These are phyloP conservation scores for Halyomorpha halys DNA, from an alignment of 1,140 invertebrate species.

Conservation along the genomic window DNA sequence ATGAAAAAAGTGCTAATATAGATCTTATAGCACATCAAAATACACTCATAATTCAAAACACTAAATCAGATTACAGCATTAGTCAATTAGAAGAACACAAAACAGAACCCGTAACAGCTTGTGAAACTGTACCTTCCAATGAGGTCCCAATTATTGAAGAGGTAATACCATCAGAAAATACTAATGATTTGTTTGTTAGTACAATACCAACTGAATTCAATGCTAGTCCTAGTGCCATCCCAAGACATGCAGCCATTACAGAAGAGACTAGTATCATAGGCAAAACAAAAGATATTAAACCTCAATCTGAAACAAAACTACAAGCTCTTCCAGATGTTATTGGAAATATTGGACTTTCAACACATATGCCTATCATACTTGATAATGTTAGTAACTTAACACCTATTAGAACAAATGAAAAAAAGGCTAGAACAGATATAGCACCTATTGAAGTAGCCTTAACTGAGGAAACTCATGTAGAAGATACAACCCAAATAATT, in stretches of 20 bases:
- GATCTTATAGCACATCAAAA: conserved; percentile 24
- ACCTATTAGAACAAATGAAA: not conserved
- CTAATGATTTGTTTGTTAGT: conserved; percentile 21
- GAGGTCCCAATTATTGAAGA: conserved; percentile 23
- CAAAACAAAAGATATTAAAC: conserved; percentile 16
- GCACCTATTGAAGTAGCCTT: conserved; percentile 19
- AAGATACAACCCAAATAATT: conserved; percentile 21
- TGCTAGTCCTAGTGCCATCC: conserved; percentile 20
- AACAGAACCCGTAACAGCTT: conserved; percentile 6
- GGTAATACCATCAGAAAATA: conserved; percentile 18
- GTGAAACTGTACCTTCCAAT: conserved; percentile 16
- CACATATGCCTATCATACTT: conserved; percentile 9
- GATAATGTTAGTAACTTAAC: conserved; percentile 19
- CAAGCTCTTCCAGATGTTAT: conserved; percentile 25
- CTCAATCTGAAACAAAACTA: not conserved
- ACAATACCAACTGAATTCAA: conserved; percentile 17
- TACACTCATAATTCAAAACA: conserved; percentile 23
- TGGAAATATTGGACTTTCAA: conserved; percentile 15
- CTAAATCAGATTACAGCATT: conserved; percentile 20
- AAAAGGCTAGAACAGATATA: conserved; percentile 15
- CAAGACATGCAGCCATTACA: conserved; percentile 22
- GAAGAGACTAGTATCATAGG: conserved; percentile 17
- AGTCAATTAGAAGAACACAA: conserved; percentile 21
- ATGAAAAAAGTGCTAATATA: conserved; percentile 21
- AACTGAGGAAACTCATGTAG: conserved; percentile 16